Base-by-base conservation (phyloP, 2,888 invertebrate species). In the Noctua pronuba region DNA sequence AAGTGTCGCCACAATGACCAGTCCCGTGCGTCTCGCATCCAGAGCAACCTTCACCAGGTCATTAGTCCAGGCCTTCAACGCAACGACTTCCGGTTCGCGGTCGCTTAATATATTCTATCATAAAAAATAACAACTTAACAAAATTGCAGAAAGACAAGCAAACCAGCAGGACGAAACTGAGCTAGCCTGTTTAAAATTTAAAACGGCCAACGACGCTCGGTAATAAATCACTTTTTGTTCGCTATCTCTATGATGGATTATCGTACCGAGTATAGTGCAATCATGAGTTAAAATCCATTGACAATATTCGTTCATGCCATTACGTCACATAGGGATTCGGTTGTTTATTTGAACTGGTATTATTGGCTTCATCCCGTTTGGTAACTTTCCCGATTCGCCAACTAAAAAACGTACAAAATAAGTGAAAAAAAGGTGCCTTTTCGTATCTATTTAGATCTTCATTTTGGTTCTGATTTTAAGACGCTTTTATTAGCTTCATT, bases 191-290 rank as follows among this genome's bases (percentile, higher is more conserved):
- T 92, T 91, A 92, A 92, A 92, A 93, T 92, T 92, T 92, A 86
- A 94, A 94, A 92, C 89, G 89, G 88, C 89, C 87, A 92, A 89
- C 91, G 89, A 90, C 85, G 82, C 81, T 74, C 81, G 73, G 85
- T 70, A 79, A 94, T 94, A 94, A 94, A 94, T 95, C 93, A 94
- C 91, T 91, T 93, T 91, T 90, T 87, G 88, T 87, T 83, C 84
- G 86, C 89, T 93, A 94, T 94, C 94, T 93, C 91, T 86, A 89
- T 94, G 94, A 95, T 94, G 92, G 94, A 94, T 94, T 93, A 93
- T 93, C 91, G 85, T 86, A 85, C 73, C 73, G 88, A 90, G 89
- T 90, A 88, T 88, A 89, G 86, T 86, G 91, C 92, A 92, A 93
- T 93, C 92, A 93, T 91, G 88, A 90, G 86, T 88, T 89, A 88